Conservation (phyloP, 2,888 invertebrate genomes). For the Drosophila incognita region DNA sequence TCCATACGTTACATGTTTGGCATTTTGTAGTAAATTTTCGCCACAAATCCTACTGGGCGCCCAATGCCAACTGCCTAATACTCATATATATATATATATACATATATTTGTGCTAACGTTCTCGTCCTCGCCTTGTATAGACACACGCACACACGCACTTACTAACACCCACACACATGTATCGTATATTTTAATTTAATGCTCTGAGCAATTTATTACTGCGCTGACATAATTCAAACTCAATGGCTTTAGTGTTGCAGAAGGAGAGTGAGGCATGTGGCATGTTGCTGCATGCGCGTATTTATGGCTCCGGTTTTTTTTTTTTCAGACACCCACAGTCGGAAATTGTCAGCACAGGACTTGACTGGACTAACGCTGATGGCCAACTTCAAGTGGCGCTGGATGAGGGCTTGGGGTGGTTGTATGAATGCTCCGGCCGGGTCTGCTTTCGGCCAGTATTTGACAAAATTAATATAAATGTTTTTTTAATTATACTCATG, state of each 20-base stretch:
- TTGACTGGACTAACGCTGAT: constrained; percentile 27
- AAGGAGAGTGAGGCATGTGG: constrained; percentile 19
- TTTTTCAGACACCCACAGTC: constrained; percentile 19
- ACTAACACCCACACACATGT: constrained; percentile 14
- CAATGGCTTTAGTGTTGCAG: constrained; percentile 57
- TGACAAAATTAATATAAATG: constrained; percentile 68
- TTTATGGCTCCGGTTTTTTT: constrained; percentile 46
- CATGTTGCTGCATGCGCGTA: constrained; percentile 51
- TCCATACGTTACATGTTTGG: constrained; percentile 40
- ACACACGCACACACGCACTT: constrained; percentile 17
- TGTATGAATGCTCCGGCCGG: constrained; percentile 6
- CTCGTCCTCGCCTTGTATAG: background rate
- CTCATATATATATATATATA: background rate
- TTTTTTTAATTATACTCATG: constrained; percentile 70
- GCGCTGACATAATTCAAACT: constrained; percentile 75
- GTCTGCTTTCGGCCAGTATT: constrained; percentile 45
- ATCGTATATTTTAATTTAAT: constrained; percentile 71
- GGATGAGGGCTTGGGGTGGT: background rate
- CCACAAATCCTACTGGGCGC: constrained; percentile 50
- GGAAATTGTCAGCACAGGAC: constrained; percentile 52
- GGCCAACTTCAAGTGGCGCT: constrained; percentile 32
- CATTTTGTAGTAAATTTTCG: constrained; percentile 57
- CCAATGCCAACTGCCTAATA: constrained; percentile 17
- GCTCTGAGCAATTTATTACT: constrained; percentile 71
- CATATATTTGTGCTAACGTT: constrained; percentile 12